These are phyloP conservation scores for Acanthornis magna DNA, from an alignment of 2,797 vertebrate genomes.

Conservation along the genomic window DNA sequence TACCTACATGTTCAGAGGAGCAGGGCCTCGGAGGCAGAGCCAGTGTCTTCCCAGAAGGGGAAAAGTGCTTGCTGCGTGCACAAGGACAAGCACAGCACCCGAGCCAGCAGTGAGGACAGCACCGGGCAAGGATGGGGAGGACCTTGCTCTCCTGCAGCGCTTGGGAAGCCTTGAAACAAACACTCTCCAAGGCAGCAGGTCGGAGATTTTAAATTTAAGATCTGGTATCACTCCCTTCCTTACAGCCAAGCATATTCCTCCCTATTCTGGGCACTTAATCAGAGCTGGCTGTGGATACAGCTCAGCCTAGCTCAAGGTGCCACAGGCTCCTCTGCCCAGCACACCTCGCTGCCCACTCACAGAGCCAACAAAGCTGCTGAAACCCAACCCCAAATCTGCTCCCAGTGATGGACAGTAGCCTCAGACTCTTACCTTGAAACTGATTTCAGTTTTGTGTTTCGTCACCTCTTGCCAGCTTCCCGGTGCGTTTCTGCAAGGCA, in stretches of 20 bases:
- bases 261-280: background rate
- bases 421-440: background rate
- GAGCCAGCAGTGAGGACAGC: background rate
- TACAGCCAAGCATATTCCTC: background rate
- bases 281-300: background rate
- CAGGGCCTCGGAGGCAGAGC: slow-evolving; percentile 11
- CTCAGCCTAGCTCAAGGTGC: background rate
- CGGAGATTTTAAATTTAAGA: background rate
- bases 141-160: background rate
- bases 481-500: fast-evolving
- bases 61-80: fast-evolving
- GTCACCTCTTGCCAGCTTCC: background rate
- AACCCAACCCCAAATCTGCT: background rate
- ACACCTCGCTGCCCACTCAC: background rate
- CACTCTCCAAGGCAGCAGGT: background rate
- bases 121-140: background rate
- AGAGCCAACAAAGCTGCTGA: background rate
- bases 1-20: slow-evolving; percentile 13
- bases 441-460: background rate
- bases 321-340: background rate
- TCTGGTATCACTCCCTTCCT: background rate
- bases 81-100: background rate
- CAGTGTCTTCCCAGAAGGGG: background rate
- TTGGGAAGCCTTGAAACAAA: background rate
- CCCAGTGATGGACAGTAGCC: background rate